Evolutionary conservation across 1,140 invertebrate genomes (phyloP).

Genomic region (Magallana ariakensis): DNA sequence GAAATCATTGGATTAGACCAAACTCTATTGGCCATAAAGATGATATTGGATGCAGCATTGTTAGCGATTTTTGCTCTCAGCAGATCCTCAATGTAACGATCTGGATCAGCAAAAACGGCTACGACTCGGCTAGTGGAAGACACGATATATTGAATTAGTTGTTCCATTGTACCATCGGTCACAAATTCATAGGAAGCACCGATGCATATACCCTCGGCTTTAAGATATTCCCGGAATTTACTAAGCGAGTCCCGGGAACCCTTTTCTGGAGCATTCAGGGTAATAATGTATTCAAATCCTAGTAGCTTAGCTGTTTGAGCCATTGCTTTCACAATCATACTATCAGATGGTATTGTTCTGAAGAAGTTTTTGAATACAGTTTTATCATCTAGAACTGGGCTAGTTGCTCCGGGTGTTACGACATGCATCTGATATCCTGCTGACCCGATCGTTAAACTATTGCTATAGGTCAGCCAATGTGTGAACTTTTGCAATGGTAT

Average conservation of each 20-base stretch:
- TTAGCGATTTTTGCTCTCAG: slow-evolving; percentile 60
- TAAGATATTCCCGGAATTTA: slow-evolving; percentile 63
- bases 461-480: slow-evolving; percentile 73
- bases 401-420: slow-evolving; percentile 81
- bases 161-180: slow-evolving; percentile 69
- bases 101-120: slow-evolving; percentile 73
- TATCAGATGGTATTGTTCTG: slow-evolving; percentile 89
- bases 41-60: slow-evolving; percentile 47
- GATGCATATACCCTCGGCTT: slow-evolving; percentile 70
- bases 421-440: slow-evolving; percentile 63
- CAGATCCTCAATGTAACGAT: slow-evolving; percentile 67
- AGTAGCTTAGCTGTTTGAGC: slow-evolving; percentile 69
- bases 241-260: slow-evolving; percentile 62
- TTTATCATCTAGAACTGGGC: slow-evolving; percentile 87
- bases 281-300: slow-evolving; percentile 72
- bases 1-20: slow-evolving; percentile 55
- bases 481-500: slow-evolving; percentile 58
- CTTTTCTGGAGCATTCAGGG: slow-evolving; percentile 71
- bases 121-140: slow-evolving; percentile 71
- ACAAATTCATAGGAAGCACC: slow-evolving; percentile 73
- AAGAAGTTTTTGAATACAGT: slow-evolving; percentile 88
- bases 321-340: slow-evolving; percentile 88
- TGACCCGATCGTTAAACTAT: slow-evolving; percentile 68
- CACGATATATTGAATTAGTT: slow-evolving; percentile 66
- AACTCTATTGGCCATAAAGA: slow-evolving; percentile 70